These are phyloP conservation scores for Nasonia vitripennis DNA, from an alignment of 1,140 invertebrate genomes.

Conservation along the genomic window DNA sequence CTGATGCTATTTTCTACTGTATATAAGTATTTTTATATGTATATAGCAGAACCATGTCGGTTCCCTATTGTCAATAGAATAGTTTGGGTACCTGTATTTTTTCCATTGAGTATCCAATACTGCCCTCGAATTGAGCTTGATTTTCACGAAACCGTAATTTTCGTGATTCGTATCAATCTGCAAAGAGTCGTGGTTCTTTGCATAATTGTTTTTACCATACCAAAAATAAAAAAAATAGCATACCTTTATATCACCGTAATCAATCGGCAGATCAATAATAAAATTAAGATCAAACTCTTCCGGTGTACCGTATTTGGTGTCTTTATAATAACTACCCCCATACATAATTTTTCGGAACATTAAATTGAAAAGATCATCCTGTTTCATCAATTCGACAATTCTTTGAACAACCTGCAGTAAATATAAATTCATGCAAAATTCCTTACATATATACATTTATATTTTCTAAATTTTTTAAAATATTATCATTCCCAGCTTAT, in stretches of 20 bases:
- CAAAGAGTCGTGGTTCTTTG: slow-evolving; percentile 24
- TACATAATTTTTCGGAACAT: slow-evolving; percentile 68
- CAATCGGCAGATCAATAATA: slow-evolving; percentile 66
- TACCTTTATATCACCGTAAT: slow-evolving; percentile 5
- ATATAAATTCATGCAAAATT: too few species aligned
- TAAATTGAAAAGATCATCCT: slow-evolving; percentile 61
- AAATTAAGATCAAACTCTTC: slow-evolving; percentile 78
- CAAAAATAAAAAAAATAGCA: background rate
- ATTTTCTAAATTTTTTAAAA: too few species aligned
- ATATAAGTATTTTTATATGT: too few species aligned
- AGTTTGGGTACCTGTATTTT: slow-evolving; percentile 15
- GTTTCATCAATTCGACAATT: slow-evolving; percentile 60
- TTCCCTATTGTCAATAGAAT: too few species aligned
- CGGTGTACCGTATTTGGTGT: slow-evolving; percentile 73
- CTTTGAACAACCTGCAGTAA: slow-evolving; percentile 50
- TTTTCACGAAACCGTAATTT: slow-evolving; percentile 52
- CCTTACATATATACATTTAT: too few species aligned
- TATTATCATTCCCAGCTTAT: too few species aligned
- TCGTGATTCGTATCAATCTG: slow-evolving; percentile 41
- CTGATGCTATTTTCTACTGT: too few species aligned
- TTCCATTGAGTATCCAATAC: slow-evolving; percentile 42
- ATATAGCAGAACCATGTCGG: too few species aligned
- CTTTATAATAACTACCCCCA: slow-evolving; percentile 76
- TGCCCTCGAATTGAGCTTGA: slow-evolving; percentile 44
- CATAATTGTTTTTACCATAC: background rate